Percentiles rank a stretch among this genome's conserved stretches.
Conservation (phyloP, 2,797 vertebrate species). For the Propithecus perrieri region DNA sequence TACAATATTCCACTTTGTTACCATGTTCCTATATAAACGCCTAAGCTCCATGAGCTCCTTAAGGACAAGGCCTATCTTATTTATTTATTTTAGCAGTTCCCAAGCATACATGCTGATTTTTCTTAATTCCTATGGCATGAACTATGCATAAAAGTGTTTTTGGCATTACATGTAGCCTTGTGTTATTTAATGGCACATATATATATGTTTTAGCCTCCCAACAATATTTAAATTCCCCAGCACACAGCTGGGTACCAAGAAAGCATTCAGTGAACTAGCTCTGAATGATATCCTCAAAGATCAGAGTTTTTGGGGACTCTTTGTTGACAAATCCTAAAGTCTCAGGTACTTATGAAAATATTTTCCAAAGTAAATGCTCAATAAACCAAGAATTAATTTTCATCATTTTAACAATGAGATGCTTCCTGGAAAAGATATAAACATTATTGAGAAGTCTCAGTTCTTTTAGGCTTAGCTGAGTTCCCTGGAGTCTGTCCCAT, state of each 20-base stretch:
- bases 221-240: background rate
- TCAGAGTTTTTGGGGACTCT: background rate
- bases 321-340: background rate
- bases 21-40: background rate
- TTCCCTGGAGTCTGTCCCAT: background rate
- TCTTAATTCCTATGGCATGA: background rate
- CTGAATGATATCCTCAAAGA: background rate
- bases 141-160: background rate
- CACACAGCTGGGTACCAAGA: background rate
- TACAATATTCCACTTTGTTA: background rate
- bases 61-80: constrained; percentile 28
- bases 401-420: background rate
- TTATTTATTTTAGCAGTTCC: background rate
- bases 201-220: background rate
- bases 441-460: background rate
- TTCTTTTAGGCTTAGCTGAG: background rate
- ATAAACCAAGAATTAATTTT: constrained; percentile 12
- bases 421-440: background rate
- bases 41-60: constrained; percentile 40
- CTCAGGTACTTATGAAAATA: background rate
- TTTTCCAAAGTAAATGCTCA: constrained; percentile 1
- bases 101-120: background rate
- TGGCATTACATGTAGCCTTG: background rate
- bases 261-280: background rate
- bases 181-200: background rate